A percentile compares a stretch with the other conserved stretches of the same genome.
phyloP scores from a whole-genome alignment of 2,797 vertebrate genomes.

The Gymnocypris eckloni region DNA sequence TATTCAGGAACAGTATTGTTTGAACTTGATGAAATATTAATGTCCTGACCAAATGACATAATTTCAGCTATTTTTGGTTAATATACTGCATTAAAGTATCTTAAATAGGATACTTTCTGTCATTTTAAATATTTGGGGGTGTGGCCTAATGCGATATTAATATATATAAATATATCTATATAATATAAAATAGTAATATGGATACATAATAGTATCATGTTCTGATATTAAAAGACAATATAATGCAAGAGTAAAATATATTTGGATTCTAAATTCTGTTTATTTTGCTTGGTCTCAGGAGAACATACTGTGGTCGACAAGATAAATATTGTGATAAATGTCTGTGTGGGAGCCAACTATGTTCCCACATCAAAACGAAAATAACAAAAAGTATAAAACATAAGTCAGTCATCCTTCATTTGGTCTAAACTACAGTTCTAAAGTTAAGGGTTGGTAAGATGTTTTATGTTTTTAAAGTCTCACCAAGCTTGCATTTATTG shows the following conservation, averaged over 20 bases:
- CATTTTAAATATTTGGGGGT: conserved; percentile 3
- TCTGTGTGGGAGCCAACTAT: not conserved
- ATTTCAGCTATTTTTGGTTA: not conserved
- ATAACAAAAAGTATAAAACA: not conserved
- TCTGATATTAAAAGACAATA: not conserved
- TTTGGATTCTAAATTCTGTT: not conserved
- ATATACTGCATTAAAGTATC: not conserved
- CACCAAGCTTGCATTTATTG: not conserved
- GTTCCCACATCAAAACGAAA: not conserved
- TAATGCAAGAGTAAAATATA: not conserved
- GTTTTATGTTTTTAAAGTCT: not conserved
- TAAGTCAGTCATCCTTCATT: not conserved
- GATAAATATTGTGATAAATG: not conserved
- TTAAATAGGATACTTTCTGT: not conserved
- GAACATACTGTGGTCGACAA: not conserved
- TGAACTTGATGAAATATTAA: not conserved
- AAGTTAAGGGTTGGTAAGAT: not conserved
- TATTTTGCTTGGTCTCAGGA: not conserved
- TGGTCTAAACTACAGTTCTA: not conserved
- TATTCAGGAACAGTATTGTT: not conserved
- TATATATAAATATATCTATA: not conserved
- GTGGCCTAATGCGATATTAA: not conserved
- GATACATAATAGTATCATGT: not conserved
- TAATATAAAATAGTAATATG: not conserved
- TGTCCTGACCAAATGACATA: not conserved